These are phyloP conservation scores for Nannospalax galili DNA, from an alignment of 2,113 vertebrate species.

Conservation along the genomic window DNA sequence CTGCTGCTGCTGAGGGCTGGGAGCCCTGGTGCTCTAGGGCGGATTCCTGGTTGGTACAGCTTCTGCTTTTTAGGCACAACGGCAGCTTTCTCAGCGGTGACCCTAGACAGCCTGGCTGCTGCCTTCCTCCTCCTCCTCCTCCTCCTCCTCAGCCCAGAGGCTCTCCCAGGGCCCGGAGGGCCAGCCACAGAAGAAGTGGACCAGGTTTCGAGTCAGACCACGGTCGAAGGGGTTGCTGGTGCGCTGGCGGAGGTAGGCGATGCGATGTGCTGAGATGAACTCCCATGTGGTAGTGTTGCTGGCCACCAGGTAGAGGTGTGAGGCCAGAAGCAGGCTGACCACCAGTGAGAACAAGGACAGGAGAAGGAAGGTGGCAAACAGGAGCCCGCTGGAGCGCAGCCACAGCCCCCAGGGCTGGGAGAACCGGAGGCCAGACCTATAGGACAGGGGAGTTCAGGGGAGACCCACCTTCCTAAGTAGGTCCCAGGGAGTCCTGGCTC, in stretches of 20 bases:
- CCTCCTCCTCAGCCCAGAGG: conserved; percentile 89
- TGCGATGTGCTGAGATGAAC: conserved; percentile 95
- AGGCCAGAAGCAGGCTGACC: conserved; percentile 90
- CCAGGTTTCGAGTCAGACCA: conserved; percentile 92
- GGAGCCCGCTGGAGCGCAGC: conserved; percentile 88
- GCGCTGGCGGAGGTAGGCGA: conserved; percentile 94
- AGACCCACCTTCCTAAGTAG: neutral
- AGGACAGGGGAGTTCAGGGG: neutral
- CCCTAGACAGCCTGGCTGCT: conserved; percentile 64
- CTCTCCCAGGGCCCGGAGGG: conserved; percentile 92
- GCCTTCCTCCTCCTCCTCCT: conserved; percentile 81
- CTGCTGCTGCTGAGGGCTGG: neutral
- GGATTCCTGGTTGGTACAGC: no score
- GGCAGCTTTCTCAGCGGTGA: neutral
- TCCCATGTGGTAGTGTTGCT: conserved; percentile 98
- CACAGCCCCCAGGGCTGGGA: conserved; percentile 88
- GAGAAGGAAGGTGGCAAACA: conserved; percentile 88
- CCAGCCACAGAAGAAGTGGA: conserved; percentile 95
- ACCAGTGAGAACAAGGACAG: conserved; percentile 86
- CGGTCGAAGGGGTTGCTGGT: conserved; percentile 94
- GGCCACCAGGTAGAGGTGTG: conserved; percentile 95
- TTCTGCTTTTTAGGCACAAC: conserved; percentile 25
- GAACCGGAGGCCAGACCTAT: conserved; percentile 92
- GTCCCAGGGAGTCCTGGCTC: neutral
- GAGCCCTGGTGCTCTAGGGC: neutral